Conservation (phyloP, 2,888 invertebrate species). For the Falcaria lacertinaria region DNA sequence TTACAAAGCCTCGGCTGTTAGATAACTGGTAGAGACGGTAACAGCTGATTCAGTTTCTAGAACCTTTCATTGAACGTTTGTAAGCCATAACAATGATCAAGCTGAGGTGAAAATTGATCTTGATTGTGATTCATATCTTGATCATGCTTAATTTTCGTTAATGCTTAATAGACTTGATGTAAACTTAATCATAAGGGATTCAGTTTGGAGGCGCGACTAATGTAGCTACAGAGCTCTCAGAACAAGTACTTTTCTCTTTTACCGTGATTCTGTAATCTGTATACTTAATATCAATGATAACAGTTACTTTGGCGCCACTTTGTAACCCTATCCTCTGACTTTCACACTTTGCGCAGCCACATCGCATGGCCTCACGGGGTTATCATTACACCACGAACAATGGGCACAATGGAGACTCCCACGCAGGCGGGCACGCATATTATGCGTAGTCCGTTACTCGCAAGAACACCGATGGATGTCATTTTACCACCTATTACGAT, state of each 20-base stretch:
- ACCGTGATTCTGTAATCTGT: too few species aligned
- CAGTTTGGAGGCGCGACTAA: too few species aligned
- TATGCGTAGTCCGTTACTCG: constrained; percentile 50
- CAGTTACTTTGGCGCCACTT: background rate
- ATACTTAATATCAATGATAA: background rate
- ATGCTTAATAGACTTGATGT: too few species aligned
- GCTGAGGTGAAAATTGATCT: too few species aligned
- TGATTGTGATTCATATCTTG: too few species aligned
- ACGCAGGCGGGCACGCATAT: constrained; percentile 44
- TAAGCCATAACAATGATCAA: background rate
- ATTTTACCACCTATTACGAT: constrained; percentile 50
- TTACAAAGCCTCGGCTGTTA: background rate
- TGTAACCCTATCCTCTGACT: background rate
- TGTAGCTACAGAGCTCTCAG: too few species aligned
- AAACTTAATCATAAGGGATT: too few species aligned
- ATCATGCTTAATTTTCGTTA: too few species aligned
- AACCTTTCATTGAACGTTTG: background rate
- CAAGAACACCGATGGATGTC: constrained; percentile 36
- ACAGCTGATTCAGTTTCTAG: background rate
- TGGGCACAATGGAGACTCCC: constrained; percentile 52
- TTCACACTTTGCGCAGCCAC: constrained; percentile 4
- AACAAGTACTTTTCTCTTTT: too few species aligned
- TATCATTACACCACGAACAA: constrained; percentile 31
- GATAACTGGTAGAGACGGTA: background rate
- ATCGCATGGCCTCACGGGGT: constrained; percentile 9